Percentiles rank a stretch among this genome's conserved stretches.
Evolutionary conservation across 2,888 invertebrate species (phyloP).

Genomic region (Chalcis sispes): DNA sequence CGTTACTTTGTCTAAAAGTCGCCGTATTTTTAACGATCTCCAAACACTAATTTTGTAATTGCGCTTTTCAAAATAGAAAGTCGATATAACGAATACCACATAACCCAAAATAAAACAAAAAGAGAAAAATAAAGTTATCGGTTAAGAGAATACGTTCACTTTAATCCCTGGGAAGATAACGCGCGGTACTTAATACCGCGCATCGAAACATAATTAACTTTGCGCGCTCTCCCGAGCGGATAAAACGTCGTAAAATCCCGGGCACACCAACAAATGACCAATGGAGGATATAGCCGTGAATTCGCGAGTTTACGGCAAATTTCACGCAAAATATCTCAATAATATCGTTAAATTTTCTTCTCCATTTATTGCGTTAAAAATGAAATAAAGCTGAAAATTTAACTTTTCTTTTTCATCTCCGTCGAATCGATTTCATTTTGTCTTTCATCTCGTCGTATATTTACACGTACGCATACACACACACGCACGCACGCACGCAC

Average conservation of each 20-base stretch:
- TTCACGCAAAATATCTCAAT: slow-evolving; percentile 31
- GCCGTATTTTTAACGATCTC: neutral
- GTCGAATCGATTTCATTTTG: too few species aligned
- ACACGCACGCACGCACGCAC: neutral
- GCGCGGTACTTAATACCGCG: slow-evolving; percentile 16
- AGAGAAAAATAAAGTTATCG: neutral
- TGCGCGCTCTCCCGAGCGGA: too few species aligned
- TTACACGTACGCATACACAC: too few species aligned
- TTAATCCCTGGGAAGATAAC: slow-evolving; percentile 30
- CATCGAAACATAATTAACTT: slow-evolving; percentile 36
- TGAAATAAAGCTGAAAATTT: neutral
- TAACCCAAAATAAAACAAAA: neutral
- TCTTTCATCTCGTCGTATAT: too few species aligned
- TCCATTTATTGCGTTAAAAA: too few species aligned
- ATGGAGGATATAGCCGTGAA: slow-evolving; percentile 2
- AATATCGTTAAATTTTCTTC: slow-evolving; percentile 34
- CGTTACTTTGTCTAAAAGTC: neutral
- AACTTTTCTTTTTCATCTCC: too few species aligned
- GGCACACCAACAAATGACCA: slow-evolving; percentile 13
- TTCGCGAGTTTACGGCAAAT: slow-evolving; percentile 28
- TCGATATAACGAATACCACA: neutral
- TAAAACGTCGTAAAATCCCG: slow-evolving; percentile 32
- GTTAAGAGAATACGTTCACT: neutral
- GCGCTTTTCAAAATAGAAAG: slow-evolving; percentile 17
- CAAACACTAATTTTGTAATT: neutral